A percentile compares a stretch with the other conserved stretches of the same genome.
Conservation (phyloP, 2,797 vertebrate species). For the Melanotaenia maccullochi region DNA sequence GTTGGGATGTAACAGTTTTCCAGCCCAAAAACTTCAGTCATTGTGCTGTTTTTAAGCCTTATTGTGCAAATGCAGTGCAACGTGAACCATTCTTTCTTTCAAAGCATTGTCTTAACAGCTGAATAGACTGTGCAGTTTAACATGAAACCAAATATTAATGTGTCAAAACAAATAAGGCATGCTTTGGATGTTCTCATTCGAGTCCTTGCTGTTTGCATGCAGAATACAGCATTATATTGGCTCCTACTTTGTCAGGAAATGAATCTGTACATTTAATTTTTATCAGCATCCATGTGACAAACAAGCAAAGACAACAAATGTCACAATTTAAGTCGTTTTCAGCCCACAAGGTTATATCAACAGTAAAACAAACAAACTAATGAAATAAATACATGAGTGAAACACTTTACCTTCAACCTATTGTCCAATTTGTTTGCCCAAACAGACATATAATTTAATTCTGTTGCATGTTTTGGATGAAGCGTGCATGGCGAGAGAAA, state of each 20-base stretch:
- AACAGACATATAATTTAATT: constrained; percentile 74
- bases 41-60: neutral
- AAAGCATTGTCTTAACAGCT: neutral
- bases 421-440: constrained; percentile 73
- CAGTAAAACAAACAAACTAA: constrained; percentile 49
- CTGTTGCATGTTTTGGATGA: constrained; percentile 63
- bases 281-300: constrained; percentile 13
- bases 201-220: constrained; percentile 2
- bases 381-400: constrained; percentile 43
- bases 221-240: constrained; percentile 1
- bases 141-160: neutral
- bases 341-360: constrained; percentile 30
- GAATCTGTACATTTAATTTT: constrained; percentile 16
- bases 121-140: neutral
- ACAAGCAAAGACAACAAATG: constrained; percentile 40
- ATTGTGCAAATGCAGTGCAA: neutral
- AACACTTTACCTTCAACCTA: constrained; percentile 60
- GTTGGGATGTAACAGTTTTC: neutral
- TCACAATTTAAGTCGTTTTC: constrained; percentile 30
- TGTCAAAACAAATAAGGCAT: neutral
- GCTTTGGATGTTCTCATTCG: neutral
- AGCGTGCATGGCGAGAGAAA: constrained; percentile 61
- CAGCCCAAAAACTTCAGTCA: neutral
- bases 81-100: neutral
- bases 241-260: constrained; percentile 1